phyloP scores from a whole-genome alignment of 2,888 invertebrate genomes.

The Onthophagus sagittarius region DNA sequence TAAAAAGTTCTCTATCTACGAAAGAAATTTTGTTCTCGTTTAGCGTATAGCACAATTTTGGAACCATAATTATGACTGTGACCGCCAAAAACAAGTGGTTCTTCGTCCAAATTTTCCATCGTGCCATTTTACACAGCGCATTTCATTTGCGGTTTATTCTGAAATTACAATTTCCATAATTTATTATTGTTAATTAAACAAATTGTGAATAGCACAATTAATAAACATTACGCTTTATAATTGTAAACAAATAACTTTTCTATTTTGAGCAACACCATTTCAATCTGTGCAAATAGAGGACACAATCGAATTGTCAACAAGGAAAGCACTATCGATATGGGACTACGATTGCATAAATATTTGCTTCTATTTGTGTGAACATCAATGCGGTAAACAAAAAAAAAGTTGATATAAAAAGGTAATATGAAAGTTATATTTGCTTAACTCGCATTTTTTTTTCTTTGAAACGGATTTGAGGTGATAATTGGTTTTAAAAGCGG shows the following conservation, averaged over 20 bases:
- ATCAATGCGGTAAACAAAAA: too few species aligned
- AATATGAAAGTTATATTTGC: too few species aligned
- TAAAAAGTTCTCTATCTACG: conserved; percentile 54
- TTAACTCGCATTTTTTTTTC: too few species aligned
- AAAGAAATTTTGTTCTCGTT: conserved; percentile 26
- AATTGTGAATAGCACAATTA: not conserved
- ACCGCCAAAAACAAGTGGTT: conserved; percentile 31
- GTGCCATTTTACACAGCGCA: conserved; percentile 36
- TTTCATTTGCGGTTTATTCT: conserved; percentile 33
- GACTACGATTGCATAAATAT: too few species aligned
- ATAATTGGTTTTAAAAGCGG: not conserved
- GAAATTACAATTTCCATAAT: conserved; percentile 13
- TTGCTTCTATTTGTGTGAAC: too few species aligned
- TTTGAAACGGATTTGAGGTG: not conserved
- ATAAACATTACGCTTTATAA: too few species aligned
- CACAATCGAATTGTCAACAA: too few species aligned
- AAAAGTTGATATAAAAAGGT: too few species aligned
- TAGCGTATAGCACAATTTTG: conserved; percentile 15
- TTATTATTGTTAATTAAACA: not conserved
- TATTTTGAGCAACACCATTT: too few species aligned
- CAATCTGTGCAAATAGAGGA: too few species aligned
- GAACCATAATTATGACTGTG: conserved; percentile 19
- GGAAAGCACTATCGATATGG: too few species aligned
- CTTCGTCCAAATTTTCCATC: conserved; percentile 31
- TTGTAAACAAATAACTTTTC: too few species aligned